A percentile compares a stretch with the other conserved stretches of the same genome.
phyloP scores from a whole-genome alignment of 2,113 vertebrate genomes.

The Pongo abelii region DNA sequence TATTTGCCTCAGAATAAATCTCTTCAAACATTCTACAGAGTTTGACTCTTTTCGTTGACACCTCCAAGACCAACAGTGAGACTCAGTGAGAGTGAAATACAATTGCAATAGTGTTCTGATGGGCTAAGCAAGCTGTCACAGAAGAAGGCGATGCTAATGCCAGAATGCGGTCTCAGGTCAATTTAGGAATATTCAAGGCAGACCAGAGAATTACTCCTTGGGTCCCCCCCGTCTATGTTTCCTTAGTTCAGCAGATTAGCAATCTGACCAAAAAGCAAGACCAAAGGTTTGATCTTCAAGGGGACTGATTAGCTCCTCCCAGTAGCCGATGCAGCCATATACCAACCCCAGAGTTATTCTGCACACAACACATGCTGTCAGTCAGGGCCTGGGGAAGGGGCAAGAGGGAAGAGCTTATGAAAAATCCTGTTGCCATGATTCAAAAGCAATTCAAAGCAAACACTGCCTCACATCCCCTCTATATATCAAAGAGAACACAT shows the following conservation, averaged over 20 bases:
- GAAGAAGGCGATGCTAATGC: too few relatives aligned
- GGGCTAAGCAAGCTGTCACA: neutral
- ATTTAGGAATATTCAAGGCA: accelerated
- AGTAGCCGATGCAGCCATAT: neutral
- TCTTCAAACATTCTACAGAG: too few relatives aligned
- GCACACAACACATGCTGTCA: neutral
- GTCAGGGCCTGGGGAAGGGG: neutral
- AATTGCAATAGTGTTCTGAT: neutral
- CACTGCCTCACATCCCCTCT: neutral
- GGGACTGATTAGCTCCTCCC: neutral
- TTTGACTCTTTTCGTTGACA: too few relatives aligned
- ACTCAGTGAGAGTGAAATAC: neutral
- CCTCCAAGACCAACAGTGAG: neutral
- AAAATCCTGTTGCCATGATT: neutral
- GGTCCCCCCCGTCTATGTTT: neutral
- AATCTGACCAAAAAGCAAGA: neutral
- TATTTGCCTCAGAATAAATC: too few relatives aligned
- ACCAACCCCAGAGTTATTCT: neutral
- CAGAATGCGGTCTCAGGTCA: neutral
- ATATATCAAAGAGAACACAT: neutral
- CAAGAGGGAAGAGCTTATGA: neutral
- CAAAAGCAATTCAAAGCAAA: neutral
- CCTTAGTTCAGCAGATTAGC: neutral
- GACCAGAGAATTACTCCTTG: neutral
- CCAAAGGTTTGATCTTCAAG: neutral